A percentile compares a stretch with the other conserved stretches of the same genome.
Conservation (phyloP, 2,797 vertebrate genomes). For the Psittacula echo region DNA sequence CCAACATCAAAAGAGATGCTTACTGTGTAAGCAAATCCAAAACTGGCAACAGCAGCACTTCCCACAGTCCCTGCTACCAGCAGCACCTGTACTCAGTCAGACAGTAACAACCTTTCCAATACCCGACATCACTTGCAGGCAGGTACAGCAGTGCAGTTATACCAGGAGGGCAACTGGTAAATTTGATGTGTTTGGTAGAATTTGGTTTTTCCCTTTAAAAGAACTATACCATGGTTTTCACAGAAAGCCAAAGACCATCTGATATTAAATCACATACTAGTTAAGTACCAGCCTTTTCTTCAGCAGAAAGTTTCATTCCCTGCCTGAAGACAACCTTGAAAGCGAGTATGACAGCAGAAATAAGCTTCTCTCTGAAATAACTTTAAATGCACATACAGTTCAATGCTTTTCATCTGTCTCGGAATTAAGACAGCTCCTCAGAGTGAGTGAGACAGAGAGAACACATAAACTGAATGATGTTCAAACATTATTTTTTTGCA, state of each 20-base stretch:
- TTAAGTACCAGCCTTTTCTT: neutral
- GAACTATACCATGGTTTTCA: neutral
- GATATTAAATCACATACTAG: neutral
- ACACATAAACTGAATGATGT: neutral
- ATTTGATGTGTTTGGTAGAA: neutral
- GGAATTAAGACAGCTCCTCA: neutral
- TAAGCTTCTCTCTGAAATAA: neutral
- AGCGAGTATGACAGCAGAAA: neutral
- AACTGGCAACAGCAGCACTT: neutral
- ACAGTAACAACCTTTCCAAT: neutral
- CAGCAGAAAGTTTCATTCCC: neutral
- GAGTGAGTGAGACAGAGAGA: neutral
- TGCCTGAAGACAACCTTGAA: neutral
- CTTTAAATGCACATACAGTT: neutral
- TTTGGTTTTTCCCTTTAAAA: neutral
- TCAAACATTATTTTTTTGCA: neutral
- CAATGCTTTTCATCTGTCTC: neutral
- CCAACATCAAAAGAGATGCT: neutral
- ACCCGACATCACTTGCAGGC: accelerated
- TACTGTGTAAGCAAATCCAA: neutral
- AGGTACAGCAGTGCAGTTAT: neutral
- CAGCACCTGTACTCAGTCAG: neutral
- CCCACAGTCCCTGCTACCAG: neutral
- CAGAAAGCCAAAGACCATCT: neutral
- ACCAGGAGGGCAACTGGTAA: neutral